Conservation (phyloP, 2,797 vertebrate species). For the Ibycter americanus region DNA sequence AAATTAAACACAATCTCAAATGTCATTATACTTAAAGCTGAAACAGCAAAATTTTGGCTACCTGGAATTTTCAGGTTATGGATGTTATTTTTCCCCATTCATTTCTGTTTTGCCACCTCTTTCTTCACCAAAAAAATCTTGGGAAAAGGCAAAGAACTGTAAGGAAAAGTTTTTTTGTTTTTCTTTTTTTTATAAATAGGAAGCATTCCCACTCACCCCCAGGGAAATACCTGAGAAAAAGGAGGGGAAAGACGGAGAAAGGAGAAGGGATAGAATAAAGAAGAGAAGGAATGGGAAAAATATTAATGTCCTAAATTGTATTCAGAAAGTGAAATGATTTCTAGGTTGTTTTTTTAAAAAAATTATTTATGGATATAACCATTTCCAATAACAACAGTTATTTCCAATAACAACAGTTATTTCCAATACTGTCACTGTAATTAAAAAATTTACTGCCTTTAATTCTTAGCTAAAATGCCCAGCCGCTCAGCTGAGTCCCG, state of each 20-base stretch:
- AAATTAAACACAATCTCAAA: background rate
- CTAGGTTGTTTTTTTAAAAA: background rate
- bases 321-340: background rate
- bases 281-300: background rate
- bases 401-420: background rate
- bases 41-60: background rate
- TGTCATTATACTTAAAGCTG: background rate
- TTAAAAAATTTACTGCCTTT: background rate
- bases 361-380: background rate
- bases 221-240: background rate
- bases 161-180: background rate
- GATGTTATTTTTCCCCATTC: background rate
- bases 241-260: fast-evolving
- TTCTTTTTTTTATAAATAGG: fast-evolving
- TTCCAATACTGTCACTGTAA: background rate
- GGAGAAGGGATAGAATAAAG: background rate
- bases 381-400: background rate
- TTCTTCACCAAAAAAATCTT: background rate
- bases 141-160: background rate
- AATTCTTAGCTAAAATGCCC: background rate
- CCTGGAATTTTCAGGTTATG: background rate
- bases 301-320: fast-evolving
- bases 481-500: fast-evolving
- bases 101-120: background rate
- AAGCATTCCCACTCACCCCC: background rate